A percentile compares a stretch with the other conserved stretches of the same genome.
phyloP scores from a whole-genome alignment of 2,888 invertebrate genomes.

The Hemistola chrysoprasaria region DNA sequence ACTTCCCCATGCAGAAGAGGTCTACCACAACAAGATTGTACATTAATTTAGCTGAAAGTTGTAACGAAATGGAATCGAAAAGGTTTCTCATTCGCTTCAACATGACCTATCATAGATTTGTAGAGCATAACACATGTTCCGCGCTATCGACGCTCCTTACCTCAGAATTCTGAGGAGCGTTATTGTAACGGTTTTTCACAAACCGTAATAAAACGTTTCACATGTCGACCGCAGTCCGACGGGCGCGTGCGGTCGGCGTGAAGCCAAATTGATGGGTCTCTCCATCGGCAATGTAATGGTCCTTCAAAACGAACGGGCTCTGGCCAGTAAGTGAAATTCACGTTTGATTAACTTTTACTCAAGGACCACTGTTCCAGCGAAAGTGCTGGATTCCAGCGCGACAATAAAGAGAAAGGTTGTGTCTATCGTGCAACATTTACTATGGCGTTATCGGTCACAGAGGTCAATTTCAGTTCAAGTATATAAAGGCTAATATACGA shows the following conservation, averaged over 20 bases:
- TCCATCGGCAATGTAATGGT: constrained; percentile 77
- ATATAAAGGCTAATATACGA: too few relatives aligned
- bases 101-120: background rate
- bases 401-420: constrained; percentile 15
- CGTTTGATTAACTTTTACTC: constrained; percentile 76
- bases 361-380: constrained; percentile 48
- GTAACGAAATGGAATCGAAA: too few relatives aligned
- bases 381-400: constrained; percentile 33
- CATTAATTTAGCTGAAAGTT: too few relatives aligned
- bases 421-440: too few relatives aligned
- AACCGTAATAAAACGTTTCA: constrained; percentile 74
- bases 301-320: constrained; percentile 75
- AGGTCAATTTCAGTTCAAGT: too few relatives aligned
- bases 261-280: constrained; percentile 78
- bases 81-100: too few relatives aligned
- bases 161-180: constrained; percentile 52
- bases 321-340: constrained; percentile 75
- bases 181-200: constrained; percentile 70
- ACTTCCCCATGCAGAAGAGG: too few relatives aligned
- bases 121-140: constrained; percentile 5
- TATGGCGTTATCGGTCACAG: too few relatives aligned
- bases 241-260: constrained; percentile 74
- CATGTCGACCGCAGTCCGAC: constrained; percentile 67
- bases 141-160: constrained; percentile 24
- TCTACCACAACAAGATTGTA: too few relatives aligned